Evolutionary conservation across 2,797 vertebrate genomes (phyloP), one percentile per base, ranked within the genome.

Genomic region (Melanogrammus aeglefinus): DNA sequence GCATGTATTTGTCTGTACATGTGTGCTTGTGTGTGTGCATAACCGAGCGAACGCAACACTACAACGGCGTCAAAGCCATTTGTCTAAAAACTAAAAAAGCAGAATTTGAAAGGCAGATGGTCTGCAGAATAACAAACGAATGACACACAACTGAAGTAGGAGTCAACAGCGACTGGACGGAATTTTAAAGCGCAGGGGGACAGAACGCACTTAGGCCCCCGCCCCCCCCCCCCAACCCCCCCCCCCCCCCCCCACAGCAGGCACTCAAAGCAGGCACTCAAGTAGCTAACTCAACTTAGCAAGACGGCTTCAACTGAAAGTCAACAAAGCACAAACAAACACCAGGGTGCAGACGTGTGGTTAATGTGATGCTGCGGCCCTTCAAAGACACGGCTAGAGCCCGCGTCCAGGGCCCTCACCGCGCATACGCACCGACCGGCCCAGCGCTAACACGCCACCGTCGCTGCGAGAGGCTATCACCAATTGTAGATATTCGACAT

Each of bases 251-350:
- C 7, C 39, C 9, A 13, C 12, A 47, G 88, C 76, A 83, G 47
- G 39, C 71, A 90, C 77, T 88, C 91, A 88, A 88, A 47, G 88
- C 76, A 83, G 47, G 39, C 71, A 90, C 77, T 88, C 91, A 88
- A 88, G 87, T 89, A 90, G 88, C 88, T 85, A 85, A 90, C 88
- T 89, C 81, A 87, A 80, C 83, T 84, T 86, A 87, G 90, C 86
- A 85, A 89, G 82, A 82, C 82, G 84, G 79, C 86, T 86, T 88
- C 84, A 76, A 66, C 76, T 41, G 85, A 86, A 83, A 86, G 86
- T 79, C 79, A 79, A 78, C 88, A 84, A 79, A 77, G 80, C 80
- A 57, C 81, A 73, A 74, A 77, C 75, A 79, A 89, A 81, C 83
- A 83, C 80, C 21, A 1, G 66, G 75, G 78, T 77, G 57, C 71